phyloP scores from a whole-genome alignment of 2,113 vertebrate species.

The Oceanodroma tethys region DNA sequence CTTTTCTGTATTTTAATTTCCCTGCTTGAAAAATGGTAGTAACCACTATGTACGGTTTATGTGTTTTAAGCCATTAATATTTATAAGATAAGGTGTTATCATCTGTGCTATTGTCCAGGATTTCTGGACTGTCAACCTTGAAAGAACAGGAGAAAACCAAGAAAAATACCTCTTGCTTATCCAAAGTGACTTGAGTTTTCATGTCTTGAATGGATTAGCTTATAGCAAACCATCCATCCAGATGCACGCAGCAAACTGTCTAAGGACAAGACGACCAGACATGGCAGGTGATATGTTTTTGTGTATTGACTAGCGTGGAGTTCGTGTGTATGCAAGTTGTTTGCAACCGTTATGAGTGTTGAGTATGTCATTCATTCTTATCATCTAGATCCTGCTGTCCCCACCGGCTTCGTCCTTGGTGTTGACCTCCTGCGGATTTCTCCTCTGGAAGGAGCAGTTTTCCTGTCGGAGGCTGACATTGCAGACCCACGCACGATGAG shows the following conservation, averaged over 20 bases:
- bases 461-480: conserved; percentile 81
- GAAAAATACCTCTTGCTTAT: background rate
- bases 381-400: conserved; percentile 72
- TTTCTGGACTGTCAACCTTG: background rate
- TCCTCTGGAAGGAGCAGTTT: conserved; percentile 85
- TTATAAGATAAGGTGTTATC: background rate
- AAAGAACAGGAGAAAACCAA: background rate
- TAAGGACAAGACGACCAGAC: background rate
- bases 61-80: background rate
- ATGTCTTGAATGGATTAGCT: background rate
- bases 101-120: background rate
- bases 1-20: background rate
- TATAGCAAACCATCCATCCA: background rate
- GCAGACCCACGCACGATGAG: conserved; percentile 68
- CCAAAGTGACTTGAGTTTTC: background rate
- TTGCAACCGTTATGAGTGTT: background rate
- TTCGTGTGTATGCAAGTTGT: background rate
- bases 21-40: background rate
- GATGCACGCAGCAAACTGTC: background rate
- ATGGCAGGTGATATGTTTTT: background rate
- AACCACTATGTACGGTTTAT: accelerated
- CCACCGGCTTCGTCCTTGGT: conserved; percentile 84
- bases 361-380: background rate
- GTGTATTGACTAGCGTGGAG: background rate
- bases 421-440: conserved; percentile 83